Base-by-base conservation (phyloP, 1,140 invertebrate species). In the Stenopsyche tienmushanensis region DNA sequence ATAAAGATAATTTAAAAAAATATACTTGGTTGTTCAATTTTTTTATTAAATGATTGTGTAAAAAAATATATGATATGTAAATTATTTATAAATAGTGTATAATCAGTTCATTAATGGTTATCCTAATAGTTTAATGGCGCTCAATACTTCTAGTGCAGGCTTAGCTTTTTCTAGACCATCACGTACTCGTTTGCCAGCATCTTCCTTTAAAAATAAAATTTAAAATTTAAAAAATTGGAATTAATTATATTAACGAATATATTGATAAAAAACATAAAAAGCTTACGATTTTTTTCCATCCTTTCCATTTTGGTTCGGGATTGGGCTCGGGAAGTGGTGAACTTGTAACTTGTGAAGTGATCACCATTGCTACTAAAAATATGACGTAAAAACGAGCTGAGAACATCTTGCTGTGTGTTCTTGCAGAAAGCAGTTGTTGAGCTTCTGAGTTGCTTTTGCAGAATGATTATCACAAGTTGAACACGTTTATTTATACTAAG, bases 261-360 rank as follows among this genome's bases (percentile, higher is more conserved):
- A 50, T 50, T 50, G 13, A 26, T 42, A 42, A 57, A 42, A 42
- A 1, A 57, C 7, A 44, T n/a, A n/a, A n/a, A n/a, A n/a, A 29
- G 75, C 73, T 76, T 60, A 60, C 57, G 9, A 60, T 60, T 60
- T 60, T 60, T 26, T 60, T 47, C 57, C 57, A 59, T 24, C 55
- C 55, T 45, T 45, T 59, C 55, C 55, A 63, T 58, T 20, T 63
- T 18, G 65, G 65, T 26, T 67, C 65, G 1, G 59, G 65, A 7
- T 20, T 63, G 13, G 65, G 65, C 21, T 67, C 65, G 1, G 59
- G 65, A 7, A 50, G 53, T 1, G 65, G 59, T 13, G 65, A 63
- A 23, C 7, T 3, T 18, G 42, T 17, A 3, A 47, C 25, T 15
- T 23, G 23, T n/a, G 42, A n/a, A 1, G 41, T 7, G 18, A 44